Conservation (phyloP, 2,113 vertebrate species). For the Scalopus aquaticus region DNA sequence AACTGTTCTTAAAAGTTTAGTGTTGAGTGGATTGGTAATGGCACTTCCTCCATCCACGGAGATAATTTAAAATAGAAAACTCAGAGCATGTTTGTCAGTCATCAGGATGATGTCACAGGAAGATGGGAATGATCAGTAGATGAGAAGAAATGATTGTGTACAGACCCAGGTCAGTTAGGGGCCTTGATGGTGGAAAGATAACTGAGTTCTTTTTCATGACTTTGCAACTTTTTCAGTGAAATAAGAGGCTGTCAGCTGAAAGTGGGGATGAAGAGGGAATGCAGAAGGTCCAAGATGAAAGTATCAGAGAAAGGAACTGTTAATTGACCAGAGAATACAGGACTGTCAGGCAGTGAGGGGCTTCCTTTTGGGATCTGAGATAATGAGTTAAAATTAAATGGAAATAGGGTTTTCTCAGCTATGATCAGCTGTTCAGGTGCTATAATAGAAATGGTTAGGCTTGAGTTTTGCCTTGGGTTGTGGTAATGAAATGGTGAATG, state of each 20-base stretch:
- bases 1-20: not conserved
- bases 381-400: not conserved
- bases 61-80: not conserved
- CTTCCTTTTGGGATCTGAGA: not conserved
- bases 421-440: not conserved
- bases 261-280: not conserved
- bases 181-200: not conserved
- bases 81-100: not conserved
- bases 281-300: not conserved
- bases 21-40: not conserved
- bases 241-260: not conserved
- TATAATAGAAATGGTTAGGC: not conserved
- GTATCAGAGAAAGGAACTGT: not conserved
- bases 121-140: not conserved
- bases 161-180: not conserved
- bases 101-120: not conserved
- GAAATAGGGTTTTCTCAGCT: not conserved
- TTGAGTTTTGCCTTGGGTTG: not conserved
- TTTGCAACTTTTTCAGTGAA: constrained; percentile 16
- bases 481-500: not conserved
- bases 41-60: not conserved
- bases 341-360: not conserved
- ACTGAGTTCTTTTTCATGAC: not conserved
- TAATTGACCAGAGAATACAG: not conserved
- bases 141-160: not conserved